These are phyloP conservation scores for Scaptomyza tumidula DNA, from an alignment of 2,888 invertebrate genomes.

Conservation along the genomic window DNA sequence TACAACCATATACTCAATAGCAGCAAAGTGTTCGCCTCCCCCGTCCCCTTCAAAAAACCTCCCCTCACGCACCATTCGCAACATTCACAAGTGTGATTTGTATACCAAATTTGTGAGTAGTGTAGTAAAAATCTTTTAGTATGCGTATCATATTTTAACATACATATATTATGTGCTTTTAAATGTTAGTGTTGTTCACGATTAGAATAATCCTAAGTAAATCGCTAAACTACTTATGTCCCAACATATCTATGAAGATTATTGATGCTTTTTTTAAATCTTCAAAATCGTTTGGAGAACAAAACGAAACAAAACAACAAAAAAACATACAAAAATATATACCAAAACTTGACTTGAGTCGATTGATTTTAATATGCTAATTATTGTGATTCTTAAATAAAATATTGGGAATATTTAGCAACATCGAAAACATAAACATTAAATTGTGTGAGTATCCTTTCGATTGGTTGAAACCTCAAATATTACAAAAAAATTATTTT, in stretches of 20 bases:
- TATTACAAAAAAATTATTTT: no score
- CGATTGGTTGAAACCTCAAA: not conserved
- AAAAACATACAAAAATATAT: not conserved
- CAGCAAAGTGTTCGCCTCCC: constrained; percentile 23
- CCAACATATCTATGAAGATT: constrained; percentile 7
- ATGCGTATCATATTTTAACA: constrained; percentile 25
- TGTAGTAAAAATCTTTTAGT: constrained; percentile 36
- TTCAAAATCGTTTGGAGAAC: constrained; percentile 8
- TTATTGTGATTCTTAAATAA: no score
- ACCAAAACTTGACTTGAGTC: constrained; percentile 10
- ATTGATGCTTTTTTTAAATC: constrained; percentile 4
- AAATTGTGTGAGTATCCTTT: not conserved
- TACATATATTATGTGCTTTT: constrained; percentile 31
- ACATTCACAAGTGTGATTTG: constrained; percentile 51
- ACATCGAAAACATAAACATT: not conserved
- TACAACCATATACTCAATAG: constrained; percentile 22
- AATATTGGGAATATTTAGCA: not conserved
- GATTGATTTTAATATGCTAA: constrained; percentile 17
- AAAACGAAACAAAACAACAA: not conserved
- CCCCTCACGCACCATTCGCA: constrained; percentile 41
- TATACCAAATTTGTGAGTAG: constrained; percentile 40
- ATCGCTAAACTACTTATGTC: not conserved
- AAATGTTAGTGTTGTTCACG: constrained; percentile 38
- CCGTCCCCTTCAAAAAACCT: not conserved
- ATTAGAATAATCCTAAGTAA: constrained; percentile 12